A percentile compares a stretch with the other conserved stretches of the same genome.
phyloP scores from a whole-genome alignment of 1,140 invertebrate genomes.

The Hycleus phaleratus region DNA sequence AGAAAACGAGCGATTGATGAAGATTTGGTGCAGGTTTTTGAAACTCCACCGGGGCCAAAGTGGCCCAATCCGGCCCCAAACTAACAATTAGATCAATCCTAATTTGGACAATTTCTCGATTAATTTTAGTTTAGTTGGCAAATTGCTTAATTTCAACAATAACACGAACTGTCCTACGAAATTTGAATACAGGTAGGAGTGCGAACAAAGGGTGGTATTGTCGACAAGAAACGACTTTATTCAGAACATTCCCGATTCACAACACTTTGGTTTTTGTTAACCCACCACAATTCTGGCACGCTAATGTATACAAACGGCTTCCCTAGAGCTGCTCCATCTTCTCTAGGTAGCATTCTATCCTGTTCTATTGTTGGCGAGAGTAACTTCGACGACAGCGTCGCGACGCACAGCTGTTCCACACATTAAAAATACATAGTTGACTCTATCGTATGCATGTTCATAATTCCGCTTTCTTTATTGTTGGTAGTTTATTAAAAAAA shows the following conservation, averaged over 20 bases:
- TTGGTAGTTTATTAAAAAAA: no score
- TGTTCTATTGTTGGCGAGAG: background rate
- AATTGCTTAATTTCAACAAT: no score
- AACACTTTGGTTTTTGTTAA: slow-evolving; percentile 5
- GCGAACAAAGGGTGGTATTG: slow-evolving; percentile 4
- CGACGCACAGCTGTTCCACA: background rate
- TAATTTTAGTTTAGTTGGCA: no score
- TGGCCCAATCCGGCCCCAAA: no score
- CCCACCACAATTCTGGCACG: slow-evolving; percentile 5
- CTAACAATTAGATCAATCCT: no score
- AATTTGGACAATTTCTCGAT: no score
- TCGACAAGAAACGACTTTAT: slow-evolving; percentile 5
- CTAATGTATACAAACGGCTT: slow-evolving; percentile 9
- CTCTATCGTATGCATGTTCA: background rate
- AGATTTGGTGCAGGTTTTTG: no score
- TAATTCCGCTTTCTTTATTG: background rate
- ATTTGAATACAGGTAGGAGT: slow-evolving; percentile 13
- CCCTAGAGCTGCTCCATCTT: background rate
- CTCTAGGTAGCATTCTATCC: background rate
- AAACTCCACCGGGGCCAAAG: no score
- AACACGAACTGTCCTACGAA: slow-evolving; percentile 6
- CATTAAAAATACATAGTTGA: background rate
- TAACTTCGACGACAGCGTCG: background rate
- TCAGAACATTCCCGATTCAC: slow-evolving; percentile 6
- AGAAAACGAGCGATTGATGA: no score